phyloP scores from a whole-genome alignment of 2,888 invertebrate species.

The Galerucella nymphaeae region DNA sequence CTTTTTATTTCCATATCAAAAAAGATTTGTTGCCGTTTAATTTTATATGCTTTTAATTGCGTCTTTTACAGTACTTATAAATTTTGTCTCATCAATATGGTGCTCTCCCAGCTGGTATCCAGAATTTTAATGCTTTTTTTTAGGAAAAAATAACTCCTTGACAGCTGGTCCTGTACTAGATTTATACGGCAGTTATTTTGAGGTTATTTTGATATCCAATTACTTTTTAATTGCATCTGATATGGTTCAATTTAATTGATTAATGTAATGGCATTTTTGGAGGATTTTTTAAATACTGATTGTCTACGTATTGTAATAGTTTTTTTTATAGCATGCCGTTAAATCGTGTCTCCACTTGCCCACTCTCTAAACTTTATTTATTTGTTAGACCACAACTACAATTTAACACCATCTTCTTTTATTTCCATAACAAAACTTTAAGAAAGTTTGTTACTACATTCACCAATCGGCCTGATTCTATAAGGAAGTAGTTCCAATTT shows the following conservation, averaged over 20 bases:
- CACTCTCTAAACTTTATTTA: no score
- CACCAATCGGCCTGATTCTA: no score
- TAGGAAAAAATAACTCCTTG: not conserved
- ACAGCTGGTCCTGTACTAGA: not conserved
- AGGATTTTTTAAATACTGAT: not conserved
- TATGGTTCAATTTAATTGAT: constrained; percentile 2
- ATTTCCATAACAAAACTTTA: no score
- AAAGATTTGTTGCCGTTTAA: constrained; percentile 50
- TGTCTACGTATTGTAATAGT: no score
- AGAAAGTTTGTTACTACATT: no score
- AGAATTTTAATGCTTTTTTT: constrained; percentile 18
- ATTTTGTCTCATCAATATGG: constrained; percentile 49
- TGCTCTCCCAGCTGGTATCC: constrained; percentile 43
- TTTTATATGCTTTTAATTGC: constrained; percentile 52
- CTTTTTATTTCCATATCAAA: constrained; percentile 41
- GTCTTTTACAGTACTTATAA: constrained; percentile 50
- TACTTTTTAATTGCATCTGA: constrained; percentile 4
- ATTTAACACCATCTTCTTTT: no score
- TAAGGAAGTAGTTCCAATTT: no score
- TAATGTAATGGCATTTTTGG: not conserved
- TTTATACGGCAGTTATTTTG: constrained; percentile 10
- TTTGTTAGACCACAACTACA: no score
- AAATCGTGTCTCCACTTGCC: no score
- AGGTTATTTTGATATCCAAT: constrained; percentile 9
- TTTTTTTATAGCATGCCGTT: no score